Evolutionary conservation across 2,888 invertebrate species (phyloP).

Genomic region (Sylvicola cinctus): DNA sequence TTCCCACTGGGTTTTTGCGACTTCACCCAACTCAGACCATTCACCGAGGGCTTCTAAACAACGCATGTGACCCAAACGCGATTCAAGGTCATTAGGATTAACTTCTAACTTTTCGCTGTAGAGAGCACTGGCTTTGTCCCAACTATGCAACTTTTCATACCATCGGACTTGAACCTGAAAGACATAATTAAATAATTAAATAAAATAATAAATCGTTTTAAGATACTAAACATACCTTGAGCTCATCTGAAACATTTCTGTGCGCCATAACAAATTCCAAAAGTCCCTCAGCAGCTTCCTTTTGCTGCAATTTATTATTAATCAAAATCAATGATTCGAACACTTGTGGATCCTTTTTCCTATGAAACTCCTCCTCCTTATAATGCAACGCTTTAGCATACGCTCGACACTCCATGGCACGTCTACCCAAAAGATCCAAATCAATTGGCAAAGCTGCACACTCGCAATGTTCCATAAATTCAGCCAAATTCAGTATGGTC

Average conservation of each 20-base stretch:
- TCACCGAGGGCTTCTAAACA: constrained; percentile 92
- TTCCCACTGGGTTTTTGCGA: constrained; percentile 63
- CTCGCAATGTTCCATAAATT: constrained; percentile 95
- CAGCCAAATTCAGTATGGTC: constrained; percentile 88
- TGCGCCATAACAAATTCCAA: constrained; percentile 75
- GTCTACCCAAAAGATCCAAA: constrained; percentile 66
- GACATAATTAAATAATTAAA: not conserved
- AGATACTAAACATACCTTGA: constrained; percentile 12
- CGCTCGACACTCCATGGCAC: constrained; percentile 84
- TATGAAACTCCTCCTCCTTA: constrained; percentile 83
- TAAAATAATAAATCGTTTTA: not conserved
- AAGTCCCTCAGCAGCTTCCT: constrained; percentile 90
- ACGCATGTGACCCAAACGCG: constrained; percentile 81
- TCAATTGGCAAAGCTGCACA: constrained; percentile 63
- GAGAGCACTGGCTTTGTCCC: constrained; percentile 85
- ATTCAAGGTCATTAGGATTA: constrained; percentile 49
- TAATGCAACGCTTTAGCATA: constrained; percentile 43
- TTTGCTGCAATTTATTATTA: constrained; percentile 95
- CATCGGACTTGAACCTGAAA: constrained; percentile 62
- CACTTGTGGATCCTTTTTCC: constrained; percentile 61
- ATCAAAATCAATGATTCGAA: constrained; percentile 88
- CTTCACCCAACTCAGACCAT: constrained; percentile 72
- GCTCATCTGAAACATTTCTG: constrained; percentile 42
- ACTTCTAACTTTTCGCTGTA: constrained; percentile 56
- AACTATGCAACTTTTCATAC: constrained; percentile 98